A percentile compares a stretch with the other conserved stretches of the same genome.
These are phyloP conservation scores for Rhamnusium bicolor DNA, from an alignment of 2,888 invertebrate genomes.

Conservation along the genomic window DNA sequence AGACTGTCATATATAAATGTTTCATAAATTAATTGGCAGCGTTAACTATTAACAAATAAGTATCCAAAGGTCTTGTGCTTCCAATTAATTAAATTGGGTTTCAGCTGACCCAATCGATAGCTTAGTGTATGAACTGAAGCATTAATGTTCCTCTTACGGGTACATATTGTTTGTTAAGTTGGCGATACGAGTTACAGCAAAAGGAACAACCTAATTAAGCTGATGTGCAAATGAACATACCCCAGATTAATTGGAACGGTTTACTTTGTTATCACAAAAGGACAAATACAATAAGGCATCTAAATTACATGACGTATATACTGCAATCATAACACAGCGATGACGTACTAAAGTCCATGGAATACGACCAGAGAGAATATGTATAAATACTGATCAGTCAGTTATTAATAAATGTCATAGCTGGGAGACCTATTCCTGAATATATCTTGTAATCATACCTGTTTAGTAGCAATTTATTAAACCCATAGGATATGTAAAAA, in stretches of 20 bases:
- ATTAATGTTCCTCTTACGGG: neutral
- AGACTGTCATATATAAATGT: no score
- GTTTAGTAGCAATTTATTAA: no score
- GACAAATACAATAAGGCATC: neutral
- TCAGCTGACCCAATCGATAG: neutral
- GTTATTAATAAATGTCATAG: neutral
- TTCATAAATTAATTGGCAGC: no score
- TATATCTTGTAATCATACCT: no score
- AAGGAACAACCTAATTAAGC: slow-evolving; percentile 16
- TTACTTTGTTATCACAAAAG: slow-evolving; percentile 16
- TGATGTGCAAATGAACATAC: slow-evolving; percentile 6
- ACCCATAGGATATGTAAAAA: no score
- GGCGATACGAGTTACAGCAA: neutral
- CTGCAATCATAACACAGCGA: neutral
- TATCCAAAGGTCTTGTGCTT: no score
- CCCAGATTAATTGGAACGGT: slow-evolving; percentile 5
- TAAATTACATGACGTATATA: neutral
- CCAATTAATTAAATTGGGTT: no score
- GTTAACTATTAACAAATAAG: no score
- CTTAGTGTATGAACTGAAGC: neutral
- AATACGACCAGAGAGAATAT: neutral
- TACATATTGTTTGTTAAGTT: slow-evolving; percentile 3
- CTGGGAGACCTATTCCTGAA: no score
- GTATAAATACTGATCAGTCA: neutral
- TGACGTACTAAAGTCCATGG: neutral